A percentile compares a stretch with the other conserved stretches of the same genome.
These are phyloP conservation scores for Pteropus alecto DNA, from an alignment of 2,113 vertebrate genomes.

Conservation along the genomic window DNA sequence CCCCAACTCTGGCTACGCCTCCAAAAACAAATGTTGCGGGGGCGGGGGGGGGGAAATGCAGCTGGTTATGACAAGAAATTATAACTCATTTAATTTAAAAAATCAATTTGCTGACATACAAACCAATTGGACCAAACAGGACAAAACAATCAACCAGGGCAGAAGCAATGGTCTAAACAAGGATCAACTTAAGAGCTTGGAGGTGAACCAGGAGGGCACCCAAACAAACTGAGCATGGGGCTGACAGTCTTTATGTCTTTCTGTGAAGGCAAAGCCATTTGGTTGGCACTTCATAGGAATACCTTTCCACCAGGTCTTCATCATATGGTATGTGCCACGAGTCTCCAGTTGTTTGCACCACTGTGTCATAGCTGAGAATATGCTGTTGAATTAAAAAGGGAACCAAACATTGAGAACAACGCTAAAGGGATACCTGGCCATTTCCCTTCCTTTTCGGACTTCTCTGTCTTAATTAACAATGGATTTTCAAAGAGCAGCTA, in stretches of 20 bases:
- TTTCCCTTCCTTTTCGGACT: background rate
- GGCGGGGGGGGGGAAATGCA: background rate
- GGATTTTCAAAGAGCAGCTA: conserved; percentile 34
- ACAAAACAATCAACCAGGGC: background rate
- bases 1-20: background rate
- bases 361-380: conserved; percentile 88
- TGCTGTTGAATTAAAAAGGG: conserved; percentile 81
- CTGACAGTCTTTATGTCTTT: conserved; percentile 18
- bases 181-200: background rate
- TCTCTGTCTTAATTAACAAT: background rate
- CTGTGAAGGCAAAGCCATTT: conserved; percentile 93
- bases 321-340: conserved; percentile 98
- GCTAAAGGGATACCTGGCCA: background rate
- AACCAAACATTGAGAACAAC: conserved; percentile 32
- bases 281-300: conserved; percentile 89
- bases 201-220: background rate
- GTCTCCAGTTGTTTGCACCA: conserved; percentile 88
- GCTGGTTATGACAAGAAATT: background rate
- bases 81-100: conserved; percentile 30
- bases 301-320: conserved; percentile 84
- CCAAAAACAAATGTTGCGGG: background rate
- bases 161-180: background rate
- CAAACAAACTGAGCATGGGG: background rate
- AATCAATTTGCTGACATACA: background rate
- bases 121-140: background rate